phyloP scores from a whole-genome alignment of 2,113 vertebrate species.

The Pyxicephalus adspersus region DNA sequence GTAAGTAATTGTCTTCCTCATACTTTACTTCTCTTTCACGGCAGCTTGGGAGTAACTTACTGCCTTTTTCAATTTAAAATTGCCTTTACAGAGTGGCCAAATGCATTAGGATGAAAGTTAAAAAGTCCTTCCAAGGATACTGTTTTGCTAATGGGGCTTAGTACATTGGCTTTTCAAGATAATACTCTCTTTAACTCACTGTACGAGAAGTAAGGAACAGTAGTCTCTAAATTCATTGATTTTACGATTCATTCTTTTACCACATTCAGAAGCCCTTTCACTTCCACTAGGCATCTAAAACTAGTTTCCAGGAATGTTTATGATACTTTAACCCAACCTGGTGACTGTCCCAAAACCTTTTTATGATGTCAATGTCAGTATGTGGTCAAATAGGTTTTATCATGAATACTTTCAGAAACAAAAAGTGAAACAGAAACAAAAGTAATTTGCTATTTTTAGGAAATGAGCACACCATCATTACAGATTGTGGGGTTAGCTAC shows the following conservation, averaged over 20 bases:
- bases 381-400: too few species aligned
- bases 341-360: too few species aligned
- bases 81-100: slow-evolving; percentile 1
- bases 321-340: too few species aligned
- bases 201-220: slow-evolving; percentile 6
- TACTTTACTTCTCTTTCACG: slow-evolving; percentile 14
- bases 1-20: slow-evolving; percentile 1
- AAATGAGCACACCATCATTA: too few species aligned
- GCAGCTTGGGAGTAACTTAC: slow-evolving; percentile 9
- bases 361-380: too few species aligned
- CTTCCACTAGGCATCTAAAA: too few species aligned
- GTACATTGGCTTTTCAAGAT: slow-evolving; percentile 11
- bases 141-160: slow-evolving; percentile 26
- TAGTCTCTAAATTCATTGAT: background rate
- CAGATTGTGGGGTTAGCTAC: too few species aligned
- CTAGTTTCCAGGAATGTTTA: too few species aligned
- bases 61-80: slow-evolving; percentile 9
- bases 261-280: background rate
- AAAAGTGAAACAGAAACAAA: too few species aligned
- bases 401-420: too few species aligned
- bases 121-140: slow-evolving; percentile 28
- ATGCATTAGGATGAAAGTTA: slow-evolving; percentile 19
- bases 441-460: too few species aligned
- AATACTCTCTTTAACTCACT: background rate
- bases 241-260: background rate